Percentiles rank a stretch among this genome's conserved stretches.
Conservation (phyloP, 2,888 invertebrate species). For the Eulithis testata region DNA sequence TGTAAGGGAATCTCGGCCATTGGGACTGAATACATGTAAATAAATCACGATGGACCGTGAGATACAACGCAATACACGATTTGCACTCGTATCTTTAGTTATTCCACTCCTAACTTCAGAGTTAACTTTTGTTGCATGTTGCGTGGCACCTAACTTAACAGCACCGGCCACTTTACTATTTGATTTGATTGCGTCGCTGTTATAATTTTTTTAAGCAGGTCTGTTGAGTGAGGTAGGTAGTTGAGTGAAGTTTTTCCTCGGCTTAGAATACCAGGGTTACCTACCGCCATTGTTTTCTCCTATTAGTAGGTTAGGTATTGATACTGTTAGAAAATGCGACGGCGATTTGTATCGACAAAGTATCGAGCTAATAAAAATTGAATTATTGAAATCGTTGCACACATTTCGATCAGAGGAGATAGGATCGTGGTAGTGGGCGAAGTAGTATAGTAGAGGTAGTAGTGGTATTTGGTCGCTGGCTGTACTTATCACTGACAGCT, state of each 20-base stretch:
- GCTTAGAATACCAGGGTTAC: background rate
- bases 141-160: no score
- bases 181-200: no score
- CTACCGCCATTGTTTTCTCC: slow-evolving; percentile 56
- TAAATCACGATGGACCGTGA: slow-evolving; percentile 55
- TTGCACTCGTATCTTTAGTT: slow-evolving; percentile 27
- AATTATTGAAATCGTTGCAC: slow-evolving; percentile 25
- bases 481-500: background rate
- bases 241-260: no score
- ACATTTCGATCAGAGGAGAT: slow-evolving; percentile 12
- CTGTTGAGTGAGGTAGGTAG: no score
- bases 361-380: slow-evolving; percentile 25
- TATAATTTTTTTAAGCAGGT: no score
- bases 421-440: slow-evolving; percentile 13
- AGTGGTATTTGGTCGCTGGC: background rate
- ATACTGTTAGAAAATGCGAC: slow-evolving; percentile 52
- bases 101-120: background rate
- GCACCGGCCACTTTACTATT: no score
- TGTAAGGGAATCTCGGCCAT: slow-evolving; percentile 62
- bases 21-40: slow-evolving; percentile 56
- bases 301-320: background rate
- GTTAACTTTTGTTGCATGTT: no score
- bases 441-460: no score
- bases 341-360: slow-evolving; percentile 29
- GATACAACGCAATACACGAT: slow-evolving; percentile 54